Evolutionary conservation across 92 coral and sea anemone genomes (phyloP), one percentile per base, ranked within the genome.

Genomic region (Porites cylindrica): DNA sequence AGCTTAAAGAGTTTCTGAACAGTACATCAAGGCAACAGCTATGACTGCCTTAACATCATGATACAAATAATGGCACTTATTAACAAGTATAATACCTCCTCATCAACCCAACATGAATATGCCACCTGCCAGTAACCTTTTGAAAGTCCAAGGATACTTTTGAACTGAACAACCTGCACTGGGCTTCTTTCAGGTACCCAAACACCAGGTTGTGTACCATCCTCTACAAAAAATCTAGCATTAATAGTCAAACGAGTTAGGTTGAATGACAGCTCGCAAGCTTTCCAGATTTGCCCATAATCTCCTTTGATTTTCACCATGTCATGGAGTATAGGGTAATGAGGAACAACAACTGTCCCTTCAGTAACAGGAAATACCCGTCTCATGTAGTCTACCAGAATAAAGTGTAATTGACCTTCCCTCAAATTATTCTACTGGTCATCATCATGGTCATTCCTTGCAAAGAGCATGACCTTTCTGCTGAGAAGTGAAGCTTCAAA

Each of bases 151-250:
- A 93, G 91, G 78, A 93, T 77, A 73, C 96, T 93, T 8, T 66
- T 63, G 56, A 90, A 93, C 80, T 87, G 83, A 83, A 93, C 90
- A 78, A 64, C 70, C 77, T 93, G 96, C 26, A 59, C 66, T 69
- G 86, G 93, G 82, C 84, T 86, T 65, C 83, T 82, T 66, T 92
- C 93, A 58, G 95, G 95, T 32, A 92, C 38, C 96, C 93, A 93
- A 23, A 56, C 69, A 23, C 87, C 79, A 66, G 69, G 77, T 69
- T 90, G 81, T 69, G 71, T 76, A 12, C 74, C 85, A 79, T 85
- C 89, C 76, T 89, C 79, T 72, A 83, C 76, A 88, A 92, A 85
- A 66, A 85, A 92, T 75, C 67, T 80, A 43, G 85, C 91, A 67
- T 80, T 85, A 78, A 92, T 67, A 50, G 90, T 89, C 51, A 38